Percentiles rank a stretch among this genome's conserved stretches.
Conservation (phyloP, 1,140 invertebrate genomes). For the Centruroides vittatus region DNA sequence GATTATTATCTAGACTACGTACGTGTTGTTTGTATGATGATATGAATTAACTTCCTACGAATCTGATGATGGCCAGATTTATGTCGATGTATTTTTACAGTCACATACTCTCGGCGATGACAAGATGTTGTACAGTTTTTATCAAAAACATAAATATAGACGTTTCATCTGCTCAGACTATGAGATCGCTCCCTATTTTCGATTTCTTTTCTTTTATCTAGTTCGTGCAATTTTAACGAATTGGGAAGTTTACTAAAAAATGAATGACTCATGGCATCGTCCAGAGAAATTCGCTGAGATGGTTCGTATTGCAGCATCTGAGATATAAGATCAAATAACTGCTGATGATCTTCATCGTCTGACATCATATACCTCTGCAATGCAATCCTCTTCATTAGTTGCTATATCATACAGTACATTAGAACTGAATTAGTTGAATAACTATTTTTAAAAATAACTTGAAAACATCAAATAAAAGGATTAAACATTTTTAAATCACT, state of each 20-base stretch:
- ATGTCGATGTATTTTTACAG: too few relatives aligned
- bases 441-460: too few relatives aligned
- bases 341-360: constrained; percentile 77
- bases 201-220: constrained; percentile 1
- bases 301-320: constrained; percentile 97
- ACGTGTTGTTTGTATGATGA: too few relatives aligned
- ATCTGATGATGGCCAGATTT: too few relatives aligned
- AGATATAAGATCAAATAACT: constrained; percentile 85
- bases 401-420: too few relatives aligned
- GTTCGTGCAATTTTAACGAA: constrained; percentile 34
- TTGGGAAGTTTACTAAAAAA: constrained; percentile 77
- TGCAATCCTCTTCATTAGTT: not conserved
- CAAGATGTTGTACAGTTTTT: too few relatives aligned
- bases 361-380: constrained; percentile 73
- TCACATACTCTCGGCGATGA: too few relatives aligned
- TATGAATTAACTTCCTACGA: too few relatives aligned
- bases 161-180: constrained; percentile 23
- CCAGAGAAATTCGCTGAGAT: constrained; percentile 66
- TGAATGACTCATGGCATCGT: constrained; percentile 77
- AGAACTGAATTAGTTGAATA: too few relatives aligned
- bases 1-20: too few relatives aligned
- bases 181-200: constrained; percentile 21
- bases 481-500: not conserved
- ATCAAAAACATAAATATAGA: not conserved
- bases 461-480: not conserved